Evolutionary conservation across 2,113 vertebrate genomes (phyloP).

Genomic region (Coregonus clupeaformis): DNA sequence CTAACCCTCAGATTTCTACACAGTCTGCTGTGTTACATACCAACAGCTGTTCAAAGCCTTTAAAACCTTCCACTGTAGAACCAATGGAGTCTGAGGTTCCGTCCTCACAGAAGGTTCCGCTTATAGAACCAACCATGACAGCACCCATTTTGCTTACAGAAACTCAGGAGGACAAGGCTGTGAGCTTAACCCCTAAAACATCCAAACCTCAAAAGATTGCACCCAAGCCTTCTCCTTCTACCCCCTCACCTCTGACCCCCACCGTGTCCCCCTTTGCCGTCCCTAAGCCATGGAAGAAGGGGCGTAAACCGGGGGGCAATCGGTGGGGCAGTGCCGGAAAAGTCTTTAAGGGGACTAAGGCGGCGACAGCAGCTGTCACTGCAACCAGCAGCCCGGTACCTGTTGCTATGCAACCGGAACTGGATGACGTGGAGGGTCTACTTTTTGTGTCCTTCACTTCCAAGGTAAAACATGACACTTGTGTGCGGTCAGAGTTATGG

Average conservation of each 20-base stretch:
- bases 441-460: conserved; percentile 91
- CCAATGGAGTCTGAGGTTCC: not conserved
- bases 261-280: not conserved
- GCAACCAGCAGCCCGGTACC: conserved; percentile 54
- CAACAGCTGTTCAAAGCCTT: not conserved
- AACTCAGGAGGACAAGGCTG: not conserved
- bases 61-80: not conserved
- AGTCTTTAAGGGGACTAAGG: conserved; percentile 2
- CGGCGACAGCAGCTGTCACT: conserved; percentile 6
- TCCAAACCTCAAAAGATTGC: not conserved
- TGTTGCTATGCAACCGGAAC: conserved; percentile 82
- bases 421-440: conserved; percentile 92
- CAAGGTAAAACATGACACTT: conserved; percentile 77
- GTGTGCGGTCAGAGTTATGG: no score
- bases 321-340: conserved; percentile 30
- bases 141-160: not conserved
- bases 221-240: not conserved
- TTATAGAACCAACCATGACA: not conserved
- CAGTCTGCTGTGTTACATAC: not conserved
- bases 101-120: conserved; percentile 6
- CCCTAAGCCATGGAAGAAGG: conserved; percentile 62
- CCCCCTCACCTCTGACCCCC: conserved; percentile 6
- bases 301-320: conserved; percentile 47
- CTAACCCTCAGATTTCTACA: not conserved
- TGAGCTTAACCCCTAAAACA: not conserved